Conservation (phyloP, 1,140 invertebrate genomes). For the Sminthurides bifidus region DNA sequence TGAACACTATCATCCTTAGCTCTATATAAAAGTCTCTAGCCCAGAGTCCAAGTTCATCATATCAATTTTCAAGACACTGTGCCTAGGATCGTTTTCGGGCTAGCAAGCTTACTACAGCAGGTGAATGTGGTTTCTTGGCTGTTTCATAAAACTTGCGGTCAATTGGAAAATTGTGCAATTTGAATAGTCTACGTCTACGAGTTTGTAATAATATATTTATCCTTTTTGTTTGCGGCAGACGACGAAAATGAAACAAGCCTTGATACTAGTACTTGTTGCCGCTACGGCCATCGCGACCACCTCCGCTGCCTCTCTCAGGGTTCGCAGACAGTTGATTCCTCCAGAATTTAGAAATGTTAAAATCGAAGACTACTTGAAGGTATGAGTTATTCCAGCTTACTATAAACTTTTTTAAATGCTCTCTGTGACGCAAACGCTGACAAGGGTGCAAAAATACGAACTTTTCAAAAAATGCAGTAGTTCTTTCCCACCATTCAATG, state of each 20-base stretch:
- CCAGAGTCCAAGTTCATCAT: constrained; percentile 20
- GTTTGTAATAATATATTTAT: background rate
- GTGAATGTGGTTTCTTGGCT: background rate
- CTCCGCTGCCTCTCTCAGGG: constrained; percentile 16
- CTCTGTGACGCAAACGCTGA: background rate
- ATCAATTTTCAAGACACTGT: background rate
- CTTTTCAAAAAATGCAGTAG: background rate
- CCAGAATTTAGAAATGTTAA: constrained; percentile 30
- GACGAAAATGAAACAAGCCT: constrained; percentile 6
- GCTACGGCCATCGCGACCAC: constrained; percentile 7
- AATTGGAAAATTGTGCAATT: background rate
- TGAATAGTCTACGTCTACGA: background rate
- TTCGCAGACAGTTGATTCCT: constrained; percentile 21
- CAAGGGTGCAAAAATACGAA: background rate
- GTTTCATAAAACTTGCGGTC: background rate
- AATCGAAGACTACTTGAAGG: constrained; percentile 31
- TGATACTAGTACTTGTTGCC: constrained; percentile 11
- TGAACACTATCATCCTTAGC: background rate
- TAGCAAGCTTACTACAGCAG: background rate
- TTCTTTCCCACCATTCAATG: background rate
- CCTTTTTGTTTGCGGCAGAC: background rate
- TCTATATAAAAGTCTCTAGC: constrained; percentile 15
- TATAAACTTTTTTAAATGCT: background rate
- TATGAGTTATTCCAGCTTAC: background rate
- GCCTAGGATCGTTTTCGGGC: background rate